Evolutionary conservation across 2,888 invertebrate genomes (phyloP).

Genomic region (Nowickia ferox): DNA sequence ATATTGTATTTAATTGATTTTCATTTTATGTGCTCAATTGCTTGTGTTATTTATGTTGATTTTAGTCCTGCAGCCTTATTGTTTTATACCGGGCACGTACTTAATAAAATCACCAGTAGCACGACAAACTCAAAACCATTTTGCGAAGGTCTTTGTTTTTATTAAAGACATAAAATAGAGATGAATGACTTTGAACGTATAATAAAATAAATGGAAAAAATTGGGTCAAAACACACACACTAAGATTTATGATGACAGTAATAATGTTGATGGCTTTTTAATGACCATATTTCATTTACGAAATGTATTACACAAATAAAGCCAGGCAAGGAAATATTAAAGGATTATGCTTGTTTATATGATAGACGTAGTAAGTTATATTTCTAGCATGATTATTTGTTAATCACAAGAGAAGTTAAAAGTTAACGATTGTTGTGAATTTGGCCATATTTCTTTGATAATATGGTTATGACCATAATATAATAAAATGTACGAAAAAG

Average conservation of each 20-base stretch:
- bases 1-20: constrained; percentile 37
- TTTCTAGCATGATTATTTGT: neutral
- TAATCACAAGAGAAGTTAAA: neutral
- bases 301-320: constrained; percentile 11
- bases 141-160: constrained; percentile 20
- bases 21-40: constrained; percentile 15
- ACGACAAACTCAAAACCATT: constrained; percentile 10
- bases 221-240: constrained; percentile 23
- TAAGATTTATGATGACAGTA: constrained; percentile 68
- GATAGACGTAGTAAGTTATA: neutral
- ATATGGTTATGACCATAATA: too few relatives aligned
- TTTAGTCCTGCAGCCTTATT: neutral
- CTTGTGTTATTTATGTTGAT: constrained; percentile 4
- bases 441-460: neutral
- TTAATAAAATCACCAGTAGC: neutral
- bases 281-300: constrained; percentile 65
- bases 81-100: constrained; percentile 27
- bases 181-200: constrained; percentile 27
- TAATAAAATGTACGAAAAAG: too few relatives aligned
- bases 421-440: neutral
- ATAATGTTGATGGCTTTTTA: constrained; percentile 70
- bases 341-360: constrained; percentile 22
- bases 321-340: constrained; percentile 16
- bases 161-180: constrained; percentile 37
- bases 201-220: constrained; percentile 6